phyloP scores from a whole-genome alignment of 2,888 invertebrate species.

The Micoletzkya japonica region DNA sequence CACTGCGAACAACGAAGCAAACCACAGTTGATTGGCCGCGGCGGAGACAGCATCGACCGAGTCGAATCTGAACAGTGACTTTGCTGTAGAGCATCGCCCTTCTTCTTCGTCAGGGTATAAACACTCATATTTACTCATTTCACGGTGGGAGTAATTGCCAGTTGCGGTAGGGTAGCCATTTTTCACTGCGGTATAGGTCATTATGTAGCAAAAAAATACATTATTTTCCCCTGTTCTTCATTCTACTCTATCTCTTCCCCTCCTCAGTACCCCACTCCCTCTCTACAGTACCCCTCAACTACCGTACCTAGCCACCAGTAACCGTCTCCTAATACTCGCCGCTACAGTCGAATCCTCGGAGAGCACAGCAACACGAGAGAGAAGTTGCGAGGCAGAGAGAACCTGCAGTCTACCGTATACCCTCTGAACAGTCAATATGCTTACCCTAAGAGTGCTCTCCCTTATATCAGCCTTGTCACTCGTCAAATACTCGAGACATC shows the following conservation, averaged over 20 bases:
- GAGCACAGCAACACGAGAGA: slow-evolving; percentile 23
- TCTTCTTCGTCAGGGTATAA: background rate
- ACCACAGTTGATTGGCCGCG: slow-evolving; percentile 23
- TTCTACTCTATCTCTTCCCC: no score
- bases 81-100: background rate
- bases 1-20: slow-evolving; percentile 5
- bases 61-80: slow-evolving; percentile 22
- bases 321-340: slow-evolving; percentile 12
- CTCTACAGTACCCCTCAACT: background rate
- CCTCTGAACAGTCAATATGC: background rate
- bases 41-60: slow-evolving; percentile 23
- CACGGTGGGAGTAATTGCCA: background rate
- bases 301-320: slow-evolving; percentile 30
- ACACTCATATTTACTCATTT: background rate
- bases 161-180: no score
- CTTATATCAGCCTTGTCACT: slow-evolving; percentile 38
- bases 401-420: background rate
- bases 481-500: slow-evolving; percentile 33
- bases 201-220: no score
- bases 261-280: background rate
- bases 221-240: no score
- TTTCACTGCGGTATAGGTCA: no score
- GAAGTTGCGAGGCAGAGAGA: slow-evolving; percentile 18
- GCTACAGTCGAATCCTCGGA: slow-evolving; percentile 2
- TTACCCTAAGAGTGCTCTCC: slow-evolving; percentile 32